phyloP scores from a whole-genome alignment of 1,140 invertebrate species.

The Eumeta japonica region DNA sequence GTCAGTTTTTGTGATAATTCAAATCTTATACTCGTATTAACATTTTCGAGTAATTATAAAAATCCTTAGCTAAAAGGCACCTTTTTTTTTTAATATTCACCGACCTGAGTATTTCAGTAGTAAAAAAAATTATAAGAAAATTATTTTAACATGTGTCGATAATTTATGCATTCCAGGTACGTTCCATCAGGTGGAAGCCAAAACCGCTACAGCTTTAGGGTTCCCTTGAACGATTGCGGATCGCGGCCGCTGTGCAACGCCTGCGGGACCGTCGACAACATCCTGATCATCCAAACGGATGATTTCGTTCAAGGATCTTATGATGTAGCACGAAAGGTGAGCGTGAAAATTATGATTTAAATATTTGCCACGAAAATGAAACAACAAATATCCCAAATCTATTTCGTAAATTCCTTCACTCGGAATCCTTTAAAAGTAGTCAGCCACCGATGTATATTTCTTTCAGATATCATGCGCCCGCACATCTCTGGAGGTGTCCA shows the following conservation, averaged over 20 bases:
- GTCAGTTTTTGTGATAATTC: too few species aligned
- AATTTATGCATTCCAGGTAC: constrained; percentile 54
- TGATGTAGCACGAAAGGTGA: constrained; percentile 49
- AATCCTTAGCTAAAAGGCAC: too few species aligned
- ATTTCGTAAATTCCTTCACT: too few species aligned
- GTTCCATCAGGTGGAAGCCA: constrained; percentile 60
- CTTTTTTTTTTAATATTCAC: too few species aligned
- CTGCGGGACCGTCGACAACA: constrained; percentile 63
- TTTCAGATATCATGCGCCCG: constrained; percentile 63
- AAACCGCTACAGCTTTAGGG: constrained; percentile 58
- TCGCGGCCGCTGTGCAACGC: constrained; percentile 60
- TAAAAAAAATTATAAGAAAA: not conserved
- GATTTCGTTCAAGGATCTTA: constrained; percentile 59
- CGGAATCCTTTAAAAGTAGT: too few species aligned
- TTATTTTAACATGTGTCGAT: not conserved
- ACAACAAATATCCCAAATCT: too few species aligned
- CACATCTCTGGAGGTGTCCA: constrained; percentile 35
- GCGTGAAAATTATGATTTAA: not conserved
- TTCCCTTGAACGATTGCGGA: constrained; percentile 66
- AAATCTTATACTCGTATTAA: not conserved
- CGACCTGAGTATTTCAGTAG: too few species aligned
- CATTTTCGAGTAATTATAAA: not conserved
- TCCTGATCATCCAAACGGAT: constrained; percentile 67
- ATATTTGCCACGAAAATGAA: constrained; percentile 6
- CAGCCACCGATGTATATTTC: too few species aligned